These are phyloP conservation scores for Sitophilus oryzae DNA, from an alignment of 1,140 invertebrate genomes.

Conservation along the genomic window DNA sequence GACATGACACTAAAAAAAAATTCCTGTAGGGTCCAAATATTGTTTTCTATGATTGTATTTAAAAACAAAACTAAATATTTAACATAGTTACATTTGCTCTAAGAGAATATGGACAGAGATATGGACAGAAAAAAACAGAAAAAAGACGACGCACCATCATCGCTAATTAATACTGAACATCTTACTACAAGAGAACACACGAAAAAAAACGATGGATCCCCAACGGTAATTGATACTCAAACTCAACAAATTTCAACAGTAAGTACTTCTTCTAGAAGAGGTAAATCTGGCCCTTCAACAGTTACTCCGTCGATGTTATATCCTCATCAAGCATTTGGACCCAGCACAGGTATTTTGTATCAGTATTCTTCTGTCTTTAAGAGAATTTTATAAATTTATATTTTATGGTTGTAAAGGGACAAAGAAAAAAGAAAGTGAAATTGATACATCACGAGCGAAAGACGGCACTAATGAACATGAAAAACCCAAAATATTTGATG, in stretches of 20 bases:
- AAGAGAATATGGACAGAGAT: no score
- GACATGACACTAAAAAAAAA: no score
- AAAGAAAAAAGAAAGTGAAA: neutral
- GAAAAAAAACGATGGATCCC: neutral
- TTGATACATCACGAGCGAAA: neutral
- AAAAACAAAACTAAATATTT: no score
- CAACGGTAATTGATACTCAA: neutral
- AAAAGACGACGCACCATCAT: no score
- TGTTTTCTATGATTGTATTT: no score
- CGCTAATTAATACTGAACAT: no score
- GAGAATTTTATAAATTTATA: neutral
- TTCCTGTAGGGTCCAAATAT: no score
- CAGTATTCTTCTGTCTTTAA: neutral
- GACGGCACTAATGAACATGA: conserved; percentile 2
- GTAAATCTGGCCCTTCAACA: conserved; percentile 3
- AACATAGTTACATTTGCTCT: no score
- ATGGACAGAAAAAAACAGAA: no score
- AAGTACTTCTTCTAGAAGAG: conserved; percentile 3
- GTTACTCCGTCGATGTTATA: conserved; percentile 10
- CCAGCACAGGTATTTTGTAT: neutral
- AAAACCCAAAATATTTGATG: neutral
- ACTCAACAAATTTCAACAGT: neutral
- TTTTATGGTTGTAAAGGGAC: neutral
- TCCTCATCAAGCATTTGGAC: neutral
- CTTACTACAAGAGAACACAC: no score